These are phyloP conservation scores for Plagodis dolabraria DNA, from an alignment of 2,888 invertebrate species.

Conservation along the genomic window DNA sequence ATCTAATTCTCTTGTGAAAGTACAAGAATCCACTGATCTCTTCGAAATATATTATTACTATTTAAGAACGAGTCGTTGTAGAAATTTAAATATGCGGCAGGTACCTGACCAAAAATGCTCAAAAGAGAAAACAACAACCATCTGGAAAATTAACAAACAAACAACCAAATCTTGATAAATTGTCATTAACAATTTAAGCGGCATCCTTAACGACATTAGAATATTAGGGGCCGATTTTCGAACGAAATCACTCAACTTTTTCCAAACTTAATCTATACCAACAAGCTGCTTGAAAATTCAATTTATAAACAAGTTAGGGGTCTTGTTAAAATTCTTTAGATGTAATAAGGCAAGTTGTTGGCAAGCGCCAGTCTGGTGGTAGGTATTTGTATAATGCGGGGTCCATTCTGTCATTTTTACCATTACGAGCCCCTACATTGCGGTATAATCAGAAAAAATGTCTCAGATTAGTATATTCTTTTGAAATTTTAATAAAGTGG, in stretches of 20 bases:
- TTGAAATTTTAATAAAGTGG: too few relatives aligned
- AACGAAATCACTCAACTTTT: conserved; percentile 75
- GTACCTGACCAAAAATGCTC: too few relatives aligned
- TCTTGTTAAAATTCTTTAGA: conserved; percentile 81
- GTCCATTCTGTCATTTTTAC: not conserved
- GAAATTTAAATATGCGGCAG: too few relatives aligned
- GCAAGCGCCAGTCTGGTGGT: conserved; percentile 31
- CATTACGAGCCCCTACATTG: not conserved
- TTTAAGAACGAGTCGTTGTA: too few relatives aligned
- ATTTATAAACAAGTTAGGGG: conserved; percentile 82
- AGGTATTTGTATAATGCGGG: conserved; percentile 40
- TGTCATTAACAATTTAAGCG: conserved; percentile 48
- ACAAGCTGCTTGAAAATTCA: conserved; percentile 79
- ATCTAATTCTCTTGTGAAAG: too few relatives aligned
- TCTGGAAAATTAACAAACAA: not conserved
- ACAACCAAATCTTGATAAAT: conserved; percentile 29
- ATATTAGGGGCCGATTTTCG: conserved; percentile 62
- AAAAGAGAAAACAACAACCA: too few relatives aligned
- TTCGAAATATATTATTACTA: too few relatives aligned
- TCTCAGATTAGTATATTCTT: too few relatives aligned
- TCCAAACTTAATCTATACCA: conserved; percentile 77
- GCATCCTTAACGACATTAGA: conserved; percentile 53
- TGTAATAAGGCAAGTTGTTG: conserved; percentile 70
- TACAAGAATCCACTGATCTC: too few relatives aligned
- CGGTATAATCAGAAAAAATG: too few relatives aligned